Percentiles rank a stretch among this genome's conserved stretches.
These are phyloP conservation scores for Lapara coniferarum DNA, from an alignment of 2,888 invertebrate species.

Conservation along the genomic window DNA sequence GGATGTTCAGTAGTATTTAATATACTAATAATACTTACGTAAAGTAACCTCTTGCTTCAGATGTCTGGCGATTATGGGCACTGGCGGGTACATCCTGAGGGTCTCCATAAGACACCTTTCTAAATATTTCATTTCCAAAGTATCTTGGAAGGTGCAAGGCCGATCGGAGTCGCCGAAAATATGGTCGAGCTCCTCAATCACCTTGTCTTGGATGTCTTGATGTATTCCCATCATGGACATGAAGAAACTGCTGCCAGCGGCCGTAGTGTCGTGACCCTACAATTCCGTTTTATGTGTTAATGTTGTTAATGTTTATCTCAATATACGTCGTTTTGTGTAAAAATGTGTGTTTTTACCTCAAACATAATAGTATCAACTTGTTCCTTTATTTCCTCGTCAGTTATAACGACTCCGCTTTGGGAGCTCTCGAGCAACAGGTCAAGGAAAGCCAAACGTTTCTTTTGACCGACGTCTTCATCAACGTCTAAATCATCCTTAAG, in stretches of 20 bases:
- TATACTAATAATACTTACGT: conserved; percentile 70
- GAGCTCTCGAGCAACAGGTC: conserved; percentile 92
- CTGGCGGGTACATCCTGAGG: conserved; percentile 90
- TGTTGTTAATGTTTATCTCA: conserved; percentile 19
- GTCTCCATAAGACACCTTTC: conserved; percentile 93
- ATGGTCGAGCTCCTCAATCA: conserved; percentile 88
- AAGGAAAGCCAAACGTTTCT: conserved; percentile 93
- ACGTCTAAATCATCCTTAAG: conserved; percentile 92
- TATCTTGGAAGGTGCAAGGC: conserved; percentile 91
- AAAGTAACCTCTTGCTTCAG: conserved; percentile 88
- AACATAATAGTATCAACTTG: conserved; percentile 95
- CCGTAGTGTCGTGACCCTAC: conserved; percentile 91
- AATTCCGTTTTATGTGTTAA: conserved; percentile 29
- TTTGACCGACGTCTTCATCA: conserved; percentile 91
- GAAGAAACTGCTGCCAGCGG: conserved; percentile 91
- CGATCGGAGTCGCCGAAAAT: conserved; percentile 91
- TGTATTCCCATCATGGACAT: conserved; percentile 90
- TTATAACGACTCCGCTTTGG: conserved; percentile 87
- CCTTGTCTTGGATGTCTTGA: conserved; percentile 88
- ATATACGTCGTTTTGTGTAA: not conserved
- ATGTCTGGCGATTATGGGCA: conserved; percentile 89
- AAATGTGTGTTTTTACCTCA: conserved; percentile 81
- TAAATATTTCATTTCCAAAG: conserved; percentile 93
- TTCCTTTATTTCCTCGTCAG: conserved; percentile 91
- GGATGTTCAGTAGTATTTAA: too few species aligned